A percentile compares a stretch with the other conserved stretches of the same genome.
These are phyloP conservation scores for Pachyramphus minor DNA, from an alignment of 2,113 vertebrate genomes.

Conservation along the genomic window DNA sequence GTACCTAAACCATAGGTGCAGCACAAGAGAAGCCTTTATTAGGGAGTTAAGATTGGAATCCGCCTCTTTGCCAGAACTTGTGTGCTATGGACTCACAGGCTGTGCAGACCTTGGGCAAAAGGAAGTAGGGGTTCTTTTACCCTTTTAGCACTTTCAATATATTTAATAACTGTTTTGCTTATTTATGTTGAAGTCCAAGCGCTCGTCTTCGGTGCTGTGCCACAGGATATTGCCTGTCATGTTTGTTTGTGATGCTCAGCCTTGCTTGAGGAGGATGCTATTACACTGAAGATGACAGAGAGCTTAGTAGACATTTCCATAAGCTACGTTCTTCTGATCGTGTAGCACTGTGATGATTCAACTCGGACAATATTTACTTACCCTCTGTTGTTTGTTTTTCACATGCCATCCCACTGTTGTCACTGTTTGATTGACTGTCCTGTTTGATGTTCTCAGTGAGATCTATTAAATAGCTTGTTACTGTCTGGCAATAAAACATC, in stretches of 20 bases:
- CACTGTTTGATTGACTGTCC: constrained; percentile 39
- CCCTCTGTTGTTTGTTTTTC: constrained; percentile 46
- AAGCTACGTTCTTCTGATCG: constrained; percentile 42
- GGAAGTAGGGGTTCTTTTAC: background rate
- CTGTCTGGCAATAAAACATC: background rate
- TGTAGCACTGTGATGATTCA: constrained; percentile 43
- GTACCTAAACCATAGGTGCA: background rate
- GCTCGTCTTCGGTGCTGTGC: background rate
- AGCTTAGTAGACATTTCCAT: constrained; percentile 50
- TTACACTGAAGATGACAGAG: constrained; percentile 57
- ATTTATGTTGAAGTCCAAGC: constrained; percentile 12
- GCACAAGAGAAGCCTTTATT: background rate
- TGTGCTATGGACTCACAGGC: background rate
- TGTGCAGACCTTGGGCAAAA: background rate
- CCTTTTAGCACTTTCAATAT: constrained; percentile 17
- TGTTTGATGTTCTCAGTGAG: constrained; percentile 25
- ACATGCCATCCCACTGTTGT: constrained; percentile 43
- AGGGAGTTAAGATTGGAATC: background rate
- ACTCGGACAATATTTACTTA: constrained; percentile 44
- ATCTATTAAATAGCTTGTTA: background rate
- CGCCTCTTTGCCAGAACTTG: background rate
- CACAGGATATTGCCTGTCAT: constrained; percentile 9
- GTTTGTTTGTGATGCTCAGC: constrained; percentile 39
- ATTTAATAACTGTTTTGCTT: constrained; percentile 43
- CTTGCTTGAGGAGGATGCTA: constrained; percentile 32